phyloP scores from a whole-genome alignment of 1,140 invertebrate genomes.

The Sitodiplosis mosellana region DNA sequence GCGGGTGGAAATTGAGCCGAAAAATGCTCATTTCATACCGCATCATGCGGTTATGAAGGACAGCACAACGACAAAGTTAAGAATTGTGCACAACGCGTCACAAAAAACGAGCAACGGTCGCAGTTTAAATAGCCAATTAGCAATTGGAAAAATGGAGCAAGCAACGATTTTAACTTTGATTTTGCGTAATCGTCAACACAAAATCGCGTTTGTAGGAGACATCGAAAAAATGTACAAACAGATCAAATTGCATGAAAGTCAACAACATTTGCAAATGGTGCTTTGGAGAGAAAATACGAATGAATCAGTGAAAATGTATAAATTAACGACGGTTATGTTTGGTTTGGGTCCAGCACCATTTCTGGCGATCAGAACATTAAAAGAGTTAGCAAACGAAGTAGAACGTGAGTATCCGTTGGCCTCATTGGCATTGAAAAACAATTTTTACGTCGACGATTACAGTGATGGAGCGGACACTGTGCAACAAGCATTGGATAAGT shows the following conservation, averaged over 20 bases:
- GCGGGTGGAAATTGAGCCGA: too few species aligned
- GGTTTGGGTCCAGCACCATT: too few species aligned
- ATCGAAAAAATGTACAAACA: conserved; percentile 18
- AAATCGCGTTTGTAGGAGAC: conserved; percentile 15
- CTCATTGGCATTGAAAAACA: too few species aligned
- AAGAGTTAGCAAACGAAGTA: neutral
- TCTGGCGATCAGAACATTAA: neutral
- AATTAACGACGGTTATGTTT: too few species aligned
- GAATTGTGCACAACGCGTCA: conserved; percentile 14
- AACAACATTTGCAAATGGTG: neutral
- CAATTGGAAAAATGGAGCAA: conserved; percentile 17
- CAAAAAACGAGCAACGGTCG: conserved; percentile 6
- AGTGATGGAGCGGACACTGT: too few species aligned
- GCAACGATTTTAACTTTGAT: conserved; percentile 11
- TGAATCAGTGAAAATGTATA: neutral
- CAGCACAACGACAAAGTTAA: conserved; percentile 9
- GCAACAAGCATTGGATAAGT: too few species aligned
- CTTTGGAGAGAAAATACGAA: neutral
- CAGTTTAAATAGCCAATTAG: conserved; percentile 14
- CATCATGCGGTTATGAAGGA: conserved; percentile 15
- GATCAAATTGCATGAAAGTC: conserved; percentile 3
- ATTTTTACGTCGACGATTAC: too few species aligned
- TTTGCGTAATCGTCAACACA: conserved; percentile 13
- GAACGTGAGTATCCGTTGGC: too few species aligned
- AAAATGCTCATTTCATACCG: conserved; percentile 19